These are phyloP conservation scores for Propithecus deckenii DNA, from an alignment of 2,797 vertebrate species.

Conservation along the genomic window DNA sequence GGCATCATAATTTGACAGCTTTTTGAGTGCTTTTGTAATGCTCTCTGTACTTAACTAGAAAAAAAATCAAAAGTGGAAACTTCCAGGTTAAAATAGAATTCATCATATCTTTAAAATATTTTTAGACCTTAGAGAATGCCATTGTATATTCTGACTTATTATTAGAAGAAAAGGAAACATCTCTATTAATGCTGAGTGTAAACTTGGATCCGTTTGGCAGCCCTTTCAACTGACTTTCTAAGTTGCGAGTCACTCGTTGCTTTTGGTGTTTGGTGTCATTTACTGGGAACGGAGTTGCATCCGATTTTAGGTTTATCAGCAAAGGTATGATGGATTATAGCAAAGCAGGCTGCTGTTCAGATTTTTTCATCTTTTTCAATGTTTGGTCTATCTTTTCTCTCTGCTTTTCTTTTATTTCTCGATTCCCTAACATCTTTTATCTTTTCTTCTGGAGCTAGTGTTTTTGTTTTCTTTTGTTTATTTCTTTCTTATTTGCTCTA, in stretches of 20 bases:
- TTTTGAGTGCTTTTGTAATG: not conserved
- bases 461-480: not conserved
- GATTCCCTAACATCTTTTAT: not conserved
- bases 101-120: not conserved
- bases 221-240: conserved; percentile 59
- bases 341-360: not conserved
- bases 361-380: not conserved
- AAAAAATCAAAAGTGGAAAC: not conserved
- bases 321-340: not conserved
- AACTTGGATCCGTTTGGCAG: conserved; percentile 26
- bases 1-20: not conserved
- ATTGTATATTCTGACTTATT: conserved; percentile 38
- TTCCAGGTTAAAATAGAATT: not conserved
- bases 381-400: not conserved
- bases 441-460: not conserved
- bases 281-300: conserved; percentile 31
- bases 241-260: not conserved
- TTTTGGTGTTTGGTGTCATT: conserved; percentile 56
- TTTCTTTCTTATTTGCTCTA: not conserved
- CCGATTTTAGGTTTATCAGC: not conserved
- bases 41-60: not conserved
- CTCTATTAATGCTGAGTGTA: conserved; percentile 54
- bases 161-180: conserved; percentile 33
- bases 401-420: not conserved
- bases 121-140: conserved; percentile 2